These are phyloP conservation scores for Myotis yumanensis DNA, from an alignment of 2,113 vertebrate genomes.

Conservation along the genomic window DNA sequence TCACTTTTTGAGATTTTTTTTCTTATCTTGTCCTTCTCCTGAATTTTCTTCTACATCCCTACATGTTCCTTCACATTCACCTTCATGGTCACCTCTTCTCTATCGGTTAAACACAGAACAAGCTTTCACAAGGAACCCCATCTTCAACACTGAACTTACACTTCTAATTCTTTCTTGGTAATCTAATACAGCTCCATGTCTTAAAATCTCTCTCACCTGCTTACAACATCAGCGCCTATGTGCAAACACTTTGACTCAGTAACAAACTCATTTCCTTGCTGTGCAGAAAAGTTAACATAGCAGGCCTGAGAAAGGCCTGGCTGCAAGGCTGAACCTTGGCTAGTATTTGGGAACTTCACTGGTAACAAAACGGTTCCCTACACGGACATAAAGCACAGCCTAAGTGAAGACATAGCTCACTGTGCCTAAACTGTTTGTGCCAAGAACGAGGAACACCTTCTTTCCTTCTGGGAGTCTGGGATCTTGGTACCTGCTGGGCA, in stretches of 20 bases:
- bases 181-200: not conserved
- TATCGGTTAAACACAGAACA: not conserved
- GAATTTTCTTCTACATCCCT: not conserved
- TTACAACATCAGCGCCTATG: not conserved
- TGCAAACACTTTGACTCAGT: not conserved
- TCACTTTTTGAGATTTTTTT: not conserved
- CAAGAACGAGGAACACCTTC: not conserved
- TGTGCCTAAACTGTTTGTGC: not conserved
- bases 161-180: not conserved
- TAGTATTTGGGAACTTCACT: not conserved
- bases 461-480: not conserved
- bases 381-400: not conserved
- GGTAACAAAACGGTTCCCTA: not conserved
- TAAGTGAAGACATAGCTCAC: not conserved
- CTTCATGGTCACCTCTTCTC: not conserved
- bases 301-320: not conserved
- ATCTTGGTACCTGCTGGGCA: not conserved
- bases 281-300: not conserved
- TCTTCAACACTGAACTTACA: not conserved
- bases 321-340: not conserved
- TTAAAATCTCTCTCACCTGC: not conserved
- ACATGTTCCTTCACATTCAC: not conserved
- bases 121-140: not conserved
- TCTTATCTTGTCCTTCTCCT: not conserved
- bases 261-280: not conserved